Evolutionary conservation across 2,797 vertebrate genomes (phyloP), one percentile per base, ranked within the genome.

Genomic region (Pipistrellus pygmaeus): DNA sequence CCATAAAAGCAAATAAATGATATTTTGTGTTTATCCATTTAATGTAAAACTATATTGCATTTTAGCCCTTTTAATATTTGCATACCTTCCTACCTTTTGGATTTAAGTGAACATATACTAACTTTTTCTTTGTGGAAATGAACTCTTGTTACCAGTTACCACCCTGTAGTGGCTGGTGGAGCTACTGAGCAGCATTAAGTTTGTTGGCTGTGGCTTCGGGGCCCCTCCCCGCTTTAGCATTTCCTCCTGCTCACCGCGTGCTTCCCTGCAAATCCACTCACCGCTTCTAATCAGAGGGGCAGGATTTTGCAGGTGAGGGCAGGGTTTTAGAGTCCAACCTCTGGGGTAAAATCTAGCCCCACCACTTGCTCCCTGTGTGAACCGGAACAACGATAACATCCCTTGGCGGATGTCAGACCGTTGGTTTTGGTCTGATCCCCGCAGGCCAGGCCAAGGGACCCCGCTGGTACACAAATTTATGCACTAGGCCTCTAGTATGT

Each of bases 1-100:
- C n/a, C 64, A 32, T 66, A 66, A 66, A 85, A 71, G 68, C 57
- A 53, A 84, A 41, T 48, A 46, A 72, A 57, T n/a, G 44, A 14
- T 44, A 82, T 46, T 73, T 81, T 32, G 73, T 91, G 81, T 46
- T 69, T 85, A 88, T 20, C n/a, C 55, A 15, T 38, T 55, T 18
- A 5, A 5, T 55, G 32, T 51, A 41, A 41, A 80, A 83, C 18
- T 27, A n/a, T n/a, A 15, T 17, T 64, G n/a, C 18, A 69, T 62
- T 44, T 48, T 51, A 93, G 51, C 20, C 44, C 91, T 87, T 93
- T 71, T 83, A 21, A 72, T 64, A 93, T 85, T 38, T 32, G 23
- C 27, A 30, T 72, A 7, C 6, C n/a, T 80, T 11, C 30, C 35
- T 41, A 23, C 8, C 9, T 64, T 80, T 85, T 72, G 44, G 38